Evolutionary conservation across 2,797 vertebrate genomes (phyloP).

Genomic region (Pangasius mekongensis): DNA sequence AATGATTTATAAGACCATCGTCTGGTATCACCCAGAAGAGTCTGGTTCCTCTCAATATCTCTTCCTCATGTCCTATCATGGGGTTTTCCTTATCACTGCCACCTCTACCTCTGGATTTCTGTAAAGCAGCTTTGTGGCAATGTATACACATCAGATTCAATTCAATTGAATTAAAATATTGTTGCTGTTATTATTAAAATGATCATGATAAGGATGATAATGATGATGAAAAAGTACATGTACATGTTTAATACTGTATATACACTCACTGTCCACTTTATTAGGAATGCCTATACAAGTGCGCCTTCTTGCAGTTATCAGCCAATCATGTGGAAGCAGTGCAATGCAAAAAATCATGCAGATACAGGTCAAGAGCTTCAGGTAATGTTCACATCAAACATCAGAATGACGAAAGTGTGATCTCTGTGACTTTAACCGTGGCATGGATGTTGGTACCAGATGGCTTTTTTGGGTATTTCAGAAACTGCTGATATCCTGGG

Average conservation of each 20-base stretch:
- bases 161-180: background rate
- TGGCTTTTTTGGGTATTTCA: too few species aligned
- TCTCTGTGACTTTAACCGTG: too few species aligned
- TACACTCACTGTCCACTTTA: background rate
- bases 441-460: too few species aligned
- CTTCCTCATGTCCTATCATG: background rate
- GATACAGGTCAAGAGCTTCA: too few species aligned
- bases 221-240: background rate
- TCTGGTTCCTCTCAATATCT: background rate
- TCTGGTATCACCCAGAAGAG: background rate
- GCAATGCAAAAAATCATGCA: too few species aligned
- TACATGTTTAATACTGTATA: background rate
- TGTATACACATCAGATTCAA: background rate
- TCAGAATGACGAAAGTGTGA: too few species aligned
- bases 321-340: too few species aligned
- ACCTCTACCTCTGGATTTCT: background rate
- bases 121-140: background rate
- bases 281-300: too few species aligned
- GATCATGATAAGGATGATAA: background rate
- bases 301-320: too few species aligned
- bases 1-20: background rate
- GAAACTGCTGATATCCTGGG: too few species aligned
- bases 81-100: background rate
- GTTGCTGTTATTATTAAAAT: background rate
- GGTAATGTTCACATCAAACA: too few species aligned